Conservation (phyloP, 2,797 vertebrate species). For the Sphaeramia orbicularis region DNA sequence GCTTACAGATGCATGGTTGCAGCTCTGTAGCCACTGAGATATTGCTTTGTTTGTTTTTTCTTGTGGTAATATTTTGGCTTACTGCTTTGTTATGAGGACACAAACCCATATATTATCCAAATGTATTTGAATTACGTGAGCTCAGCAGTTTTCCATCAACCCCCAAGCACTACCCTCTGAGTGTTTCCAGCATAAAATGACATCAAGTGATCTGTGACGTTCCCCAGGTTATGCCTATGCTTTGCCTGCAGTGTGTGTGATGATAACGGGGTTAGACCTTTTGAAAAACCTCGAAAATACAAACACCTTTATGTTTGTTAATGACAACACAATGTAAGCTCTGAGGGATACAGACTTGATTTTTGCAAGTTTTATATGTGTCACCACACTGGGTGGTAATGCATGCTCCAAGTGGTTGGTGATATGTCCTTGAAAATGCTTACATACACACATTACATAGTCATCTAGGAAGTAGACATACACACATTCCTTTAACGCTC, state of each 20-base stretch:
- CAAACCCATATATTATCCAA: constrained; percentile 18
- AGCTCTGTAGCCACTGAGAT: constrained; percentile 18
- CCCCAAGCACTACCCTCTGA: constrained; percentile 9
- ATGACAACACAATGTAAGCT: not conserved
- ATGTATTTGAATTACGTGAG: constrained; percentile 23
- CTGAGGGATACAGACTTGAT: not conserved
- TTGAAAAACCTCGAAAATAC: not conserved
- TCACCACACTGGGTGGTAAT: constrained; percentile 28
- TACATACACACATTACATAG: not conserved
- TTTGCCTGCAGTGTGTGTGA: constrained; percentile 18
- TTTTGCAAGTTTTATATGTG: constrained; percentile 23
- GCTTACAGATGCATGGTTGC: constrained; percentile 8
- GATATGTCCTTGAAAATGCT: not conserved
- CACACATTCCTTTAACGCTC: constrained; percentile 21
- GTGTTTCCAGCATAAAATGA: constrained; percentile 15
- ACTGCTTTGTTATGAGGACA: constrained; percentile 20
- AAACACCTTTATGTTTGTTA: not conserved
- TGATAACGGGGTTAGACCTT: constrained; percentile 1
- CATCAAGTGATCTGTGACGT: constrained; percentile 17
- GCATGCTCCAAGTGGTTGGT: not conserved
- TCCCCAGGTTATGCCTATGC: constrained; percentile 3
- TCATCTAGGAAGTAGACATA: constrained; percentile 13
- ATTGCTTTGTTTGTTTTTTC: constrained; percentile 42
- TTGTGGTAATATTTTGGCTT: constrained; percentile 21
- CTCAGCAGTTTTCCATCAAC: constrained; percentile 21